A percentile compares a stretch with the other conserved stretches of the same genome.
Evolutionary conservation across 2,797 vertebrate species (phyloP).

Genomic region (Trichosurus vulpecula): DNA sequence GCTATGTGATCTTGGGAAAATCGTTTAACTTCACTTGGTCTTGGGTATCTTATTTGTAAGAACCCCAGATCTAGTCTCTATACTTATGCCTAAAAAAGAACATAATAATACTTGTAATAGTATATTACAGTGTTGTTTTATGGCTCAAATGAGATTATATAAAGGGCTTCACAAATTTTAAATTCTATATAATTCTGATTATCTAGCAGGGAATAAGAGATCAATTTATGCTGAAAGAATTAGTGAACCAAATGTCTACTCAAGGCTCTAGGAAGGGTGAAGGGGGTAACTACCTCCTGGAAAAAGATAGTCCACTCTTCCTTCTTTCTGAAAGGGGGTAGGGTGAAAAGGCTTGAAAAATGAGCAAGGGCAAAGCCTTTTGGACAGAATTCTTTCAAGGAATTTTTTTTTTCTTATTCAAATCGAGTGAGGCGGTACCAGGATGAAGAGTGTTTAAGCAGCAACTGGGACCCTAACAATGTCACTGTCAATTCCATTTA

Average conservation of each 20-base stretch:
- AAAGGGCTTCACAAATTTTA: background rate
- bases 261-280: background rate
- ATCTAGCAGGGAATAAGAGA: background rate
- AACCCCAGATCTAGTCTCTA: background rate
- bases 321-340: background rate
- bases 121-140: background rate
- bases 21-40: background rate
- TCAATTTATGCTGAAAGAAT: background rate
- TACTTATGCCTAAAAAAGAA: background rate
- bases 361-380: background rate
- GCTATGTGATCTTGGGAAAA: background rate
- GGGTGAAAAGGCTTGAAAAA: background rate
- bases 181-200: background rate
- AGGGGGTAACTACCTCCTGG: background rate
- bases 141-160: background rate
- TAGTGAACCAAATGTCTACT: background rate
- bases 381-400: background rate
- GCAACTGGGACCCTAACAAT: background rate
- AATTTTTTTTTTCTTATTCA: background rate
- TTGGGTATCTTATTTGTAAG: background rate
- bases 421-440: background rate
- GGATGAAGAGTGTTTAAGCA: background rate
- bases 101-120: background rate
- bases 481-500: background rate
- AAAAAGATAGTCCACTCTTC: background rate